Conservation (phyloP, 2,888 invertebrate species). For the Drosophila nr. perissopoda region DNA sequence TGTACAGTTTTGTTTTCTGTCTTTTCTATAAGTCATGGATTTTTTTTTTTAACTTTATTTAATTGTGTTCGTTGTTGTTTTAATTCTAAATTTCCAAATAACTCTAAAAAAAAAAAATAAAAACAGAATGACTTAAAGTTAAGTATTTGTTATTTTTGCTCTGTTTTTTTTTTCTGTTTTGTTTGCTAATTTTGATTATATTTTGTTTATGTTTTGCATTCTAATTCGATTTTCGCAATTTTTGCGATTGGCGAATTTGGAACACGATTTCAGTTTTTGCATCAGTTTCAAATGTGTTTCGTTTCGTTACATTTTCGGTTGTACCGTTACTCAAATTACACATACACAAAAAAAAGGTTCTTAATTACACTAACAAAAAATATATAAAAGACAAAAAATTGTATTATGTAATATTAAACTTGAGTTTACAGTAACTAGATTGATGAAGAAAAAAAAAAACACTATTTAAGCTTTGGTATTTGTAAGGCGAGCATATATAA, state of each 20-base stretch:
- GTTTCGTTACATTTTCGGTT: slow-evolving; percentile 39
- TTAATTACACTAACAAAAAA: slow-evolving; percentile 30
- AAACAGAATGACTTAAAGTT: neutral
- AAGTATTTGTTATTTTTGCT: slow-evolving; percentile 9
- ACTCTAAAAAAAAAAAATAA: slow-evolving; percentile 26
- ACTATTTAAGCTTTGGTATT: slow-evolving; percentile 71
- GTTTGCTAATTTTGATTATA: slow-evolving; percentile 59
- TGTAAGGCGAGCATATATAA: slow-evolving; percentile 56
- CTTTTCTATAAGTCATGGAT: slow-evolving; percentile 35
- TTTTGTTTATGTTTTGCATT: slow-evolving; percentile 23
- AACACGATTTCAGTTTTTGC: slow-evolving; percentile 6
- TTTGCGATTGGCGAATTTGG: slow-evolving; percentile 13
- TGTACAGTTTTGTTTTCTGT: slow-evolving; percentile 30
- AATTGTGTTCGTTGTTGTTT: slow-evolving; percentile 31
- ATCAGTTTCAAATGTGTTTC: slow-evolving; percentile 9
- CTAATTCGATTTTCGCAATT: slow-evolving; percentile 1
- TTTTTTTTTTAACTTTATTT: slow-evolving; percentile 20
- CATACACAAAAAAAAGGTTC: slow-evolving; percentile 18
- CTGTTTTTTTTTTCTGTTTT: slow-evolving; percentile 1
- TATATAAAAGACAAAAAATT: slow-evolving; percentile 9
- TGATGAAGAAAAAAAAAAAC: slow-evolving; percentile 28
- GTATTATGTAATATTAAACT: slow-evolving; percentile 11
- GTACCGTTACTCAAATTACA: slow-evolving; percentile 35
- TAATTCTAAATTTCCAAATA: slow-evolving; percentile 13
- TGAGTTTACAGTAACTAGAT: slow-evolving; percentile 17